phyloP scores from a whole-genome alignment of 2,113 vertebrate species.

The Ceyx melanurus region DNA sequence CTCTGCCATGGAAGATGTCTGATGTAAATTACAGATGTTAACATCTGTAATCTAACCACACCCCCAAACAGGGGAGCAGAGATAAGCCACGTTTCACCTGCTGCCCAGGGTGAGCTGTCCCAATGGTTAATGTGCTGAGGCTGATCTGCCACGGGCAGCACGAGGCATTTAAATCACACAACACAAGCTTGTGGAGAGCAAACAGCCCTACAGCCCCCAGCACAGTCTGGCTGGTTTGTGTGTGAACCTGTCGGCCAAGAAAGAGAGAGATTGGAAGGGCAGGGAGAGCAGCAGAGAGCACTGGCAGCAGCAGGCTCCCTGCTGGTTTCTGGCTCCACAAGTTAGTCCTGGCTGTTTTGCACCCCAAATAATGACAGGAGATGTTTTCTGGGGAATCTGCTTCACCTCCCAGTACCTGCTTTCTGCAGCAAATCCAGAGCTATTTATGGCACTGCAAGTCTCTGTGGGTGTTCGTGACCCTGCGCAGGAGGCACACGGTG shows the following conservation, averaged over 20 bases:
- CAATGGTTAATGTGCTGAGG: background rate
- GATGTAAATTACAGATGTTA: background rate
- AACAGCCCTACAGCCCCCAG: background rate
- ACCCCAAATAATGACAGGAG: background rate
- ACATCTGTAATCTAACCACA: background rate
- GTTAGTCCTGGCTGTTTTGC: background rate
- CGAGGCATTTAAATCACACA: background rate
- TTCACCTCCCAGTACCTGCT: background rate
- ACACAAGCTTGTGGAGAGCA: background rate
- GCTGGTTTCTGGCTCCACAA: background rate
- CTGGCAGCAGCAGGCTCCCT: background rate
- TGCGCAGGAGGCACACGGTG: fast-evolving
- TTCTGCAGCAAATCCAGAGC: background rate
- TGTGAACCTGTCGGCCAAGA: background rate
- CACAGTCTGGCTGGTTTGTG: background rate
- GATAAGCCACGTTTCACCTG: background rate
- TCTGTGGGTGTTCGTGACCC: background rate
- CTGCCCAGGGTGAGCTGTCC: conserved; percentile 24
- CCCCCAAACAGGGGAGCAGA: background rate
- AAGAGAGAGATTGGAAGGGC: background rate
- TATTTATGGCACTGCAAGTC: background rate
- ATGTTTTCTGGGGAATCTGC: fast-evolving
- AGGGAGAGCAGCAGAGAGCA: background rate
- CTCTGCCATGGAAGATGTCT: background rate
- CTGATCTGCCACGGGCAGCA: background rate